Conservation (phyloP, 2,888 invertebrate species). For the Stomorhina lunata region DNA sequence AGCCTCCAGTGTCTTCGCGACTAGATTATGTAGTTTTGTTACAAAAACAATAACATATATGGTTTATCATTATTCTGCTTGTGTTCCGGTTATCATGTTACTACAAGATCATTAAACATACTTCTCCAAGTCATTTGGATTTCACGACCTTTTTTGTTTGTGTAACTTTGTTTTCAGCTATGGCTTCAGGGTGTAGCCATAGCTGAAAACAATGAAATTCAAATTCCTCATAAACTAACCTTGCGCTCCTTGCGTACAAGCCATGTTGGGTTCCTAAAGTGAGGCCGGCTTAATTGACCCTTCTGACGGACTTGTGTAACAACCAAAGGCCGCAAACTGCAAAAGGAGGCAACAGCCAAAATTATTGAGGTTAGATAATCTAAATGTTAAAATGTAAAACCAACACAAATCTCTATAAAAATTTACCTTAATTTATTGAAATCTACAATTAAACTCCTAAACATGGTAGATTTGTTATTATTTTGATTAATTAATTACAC, state of each 20-base stretch:
- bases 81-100: too few relatives aligned
- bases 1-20: too few relatives aligned
- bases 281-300: constrained; percentile 80
- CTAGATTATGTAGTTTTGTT: too few relatives aligned
- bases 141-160: too few relatives aligned
- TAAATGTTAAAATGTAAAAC: not conserved
- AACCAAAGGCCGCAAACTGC: constrained; percentile 62
- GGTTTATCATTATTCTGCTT: too few relatives aligned
- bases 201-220: too few relatives aligned
- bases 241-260: constrained; percentile 84
- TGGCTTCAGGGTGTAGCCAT: too few relatives aligned
- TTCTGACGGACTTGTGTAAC: constrained; percentile 78
- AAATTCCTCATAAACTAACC: constrained; percentile 80
- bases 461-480: constrained; percentile 65
- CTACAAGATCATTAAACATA: too few relatives aligned
- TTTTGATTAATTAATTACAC: not conserved
- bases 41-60: too few relatives aligned
- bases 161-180: too few relatives aligned
- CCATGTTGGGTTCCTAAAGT: constrained; percentile 87
- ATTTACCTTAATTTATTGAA: constrained; percentile 71
- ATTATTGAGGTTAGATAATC: constrained; percentile 61
- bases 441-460: constrained; percentile 71
- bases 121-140: too few relatives aligned
- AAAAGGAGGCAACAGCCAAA: not conserved
- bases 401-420: not conserved